These are phyloP conservation scores for Amphiprion percula DNA, from an alignment of 2,113 vertebrate species.

Conservation along the genomic window DNA sequence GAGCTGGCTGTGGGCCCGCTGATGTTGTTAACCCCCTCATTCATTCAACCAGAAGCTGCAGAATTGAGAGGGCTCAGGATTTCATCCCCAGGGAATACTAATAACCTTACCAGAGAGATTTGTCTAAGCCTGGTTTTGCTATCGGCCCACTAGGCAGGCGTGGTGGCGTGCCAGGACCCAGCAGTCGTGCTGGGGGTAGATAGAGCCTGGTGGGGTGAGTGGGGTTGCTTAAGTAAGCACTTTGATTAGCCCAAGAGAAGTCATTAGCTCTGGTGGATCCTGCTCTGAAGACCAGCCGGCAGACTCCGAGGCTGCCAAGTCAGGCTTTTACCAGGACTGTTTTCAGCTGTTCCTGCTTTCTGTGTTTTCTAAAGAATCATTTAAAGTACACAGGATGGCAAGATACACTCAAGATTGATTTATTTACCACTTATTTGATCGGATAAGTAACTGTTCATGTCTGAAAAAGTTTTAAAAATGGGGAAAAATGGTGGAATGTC, in stretches of 20 bases:
- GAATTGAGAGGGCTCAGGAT: slow-evolving; percentile 51
- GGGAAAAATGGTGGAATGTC: no score
- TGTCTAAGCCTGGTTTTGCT: slow-evolving; percentile 43
- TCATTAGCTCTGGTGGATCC: slow-evolving; percentile 39
- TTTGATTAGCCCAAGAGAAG: slow-evolving; percentile 48
- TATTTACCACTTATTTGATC: no score
- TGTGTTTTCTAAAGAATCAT: not conserved
- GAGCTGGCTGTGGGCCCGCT: slow-evolving; percentile 52
- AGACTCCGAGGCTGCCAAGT: slow-evolving; percentile 15
- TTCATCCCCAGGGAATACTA: slow-evolving; percentile 48
- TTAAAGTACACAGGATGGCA: not conserved
- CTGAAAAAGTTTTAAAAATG: no score
- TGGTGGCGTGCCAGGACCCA: slow-evolving; percentile 33
- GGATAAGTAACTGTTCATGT: no score
- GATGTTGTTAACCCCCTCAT: slow-evolving; percentile 57
- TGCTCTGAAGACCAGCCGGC: slow-evolving; percentile 35
- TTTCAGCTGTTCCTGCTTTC: not conserved
- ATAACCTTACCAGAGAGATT: slow-evolving; percentile 57
- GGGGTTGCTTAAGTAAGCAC: slow-evolving; percentile 31
- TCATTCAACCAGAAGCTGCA: slow-evolving; percentile 48
- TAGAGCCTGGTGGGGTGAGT: slow-evolving; percentile 18
- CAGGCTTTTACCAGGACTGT: slow-evolving; percentile 8
- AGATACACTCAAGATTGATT: no score
- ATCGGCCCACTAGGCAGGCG: slow-evolving; percentile 27
- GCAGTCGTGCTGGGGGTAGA: slow-evolving; percentile 28